phyloP scores from a whole-genome alignment of 2,797 vertebrate species.

The Artibeus lituratus region DNA sequence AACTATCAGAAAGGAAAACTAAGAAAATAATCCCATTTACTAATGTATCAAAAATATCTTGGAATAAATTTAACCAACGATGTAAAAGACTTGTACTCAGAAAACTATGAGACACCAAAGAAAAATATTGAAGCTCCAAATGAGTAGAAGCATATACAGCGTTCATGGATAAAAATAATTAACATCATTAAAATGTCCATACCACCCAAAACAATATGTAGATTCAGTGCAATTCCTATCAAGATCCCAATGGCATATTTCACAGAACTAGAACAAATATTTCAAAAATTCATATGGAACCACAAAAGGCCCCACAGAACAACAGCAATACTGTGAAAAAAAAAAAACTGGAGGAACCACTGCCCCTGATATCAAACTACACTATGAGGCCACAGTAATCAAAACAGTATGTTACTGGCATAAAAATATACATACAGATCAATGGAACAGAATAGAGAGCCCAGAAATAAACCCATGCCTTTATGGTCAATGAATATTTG shows the following conservation, averaged over 20 bases:
- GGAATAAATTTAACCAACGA: not conserved
- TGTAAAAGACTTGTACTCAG: not conserved
- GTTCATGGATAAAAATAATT: not conserved
- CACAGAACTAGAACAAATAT: not conserved
- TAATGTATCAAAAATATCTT: not conserved
- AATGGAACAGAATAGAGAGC: not conserved
- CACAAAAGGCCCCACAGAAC: not conserved
- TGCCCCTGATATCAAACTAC: not conserved
- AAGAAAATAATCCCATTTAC: not conserved
- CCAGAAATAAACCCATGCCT: not conserved
- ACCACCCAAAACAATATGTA: not conserved
- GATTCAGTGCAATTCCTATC: not conserved
- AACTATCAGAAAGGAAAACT: not conserved
- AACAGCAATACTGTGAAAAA: not conserved
- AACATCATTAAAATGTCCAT: not conserved
- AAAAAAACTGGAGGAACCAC: not conserved
- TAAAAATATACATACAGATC: not conserved
- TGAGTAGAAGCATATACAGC: not conserved
- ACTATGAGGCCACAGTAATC: too few relatives aligned
- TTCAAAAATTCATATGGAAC: not conserved
- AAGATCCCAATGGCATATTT: not conserved
- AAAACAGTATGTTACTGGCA: not conserved
- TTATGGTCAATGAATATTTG: not conserved
- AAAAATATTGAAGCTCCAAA: not conserved
- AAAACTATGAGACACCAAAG: not conserved